Conservation (phyloP, 2,797 vertebrate species). For the Simalia tracyae region DNA sequence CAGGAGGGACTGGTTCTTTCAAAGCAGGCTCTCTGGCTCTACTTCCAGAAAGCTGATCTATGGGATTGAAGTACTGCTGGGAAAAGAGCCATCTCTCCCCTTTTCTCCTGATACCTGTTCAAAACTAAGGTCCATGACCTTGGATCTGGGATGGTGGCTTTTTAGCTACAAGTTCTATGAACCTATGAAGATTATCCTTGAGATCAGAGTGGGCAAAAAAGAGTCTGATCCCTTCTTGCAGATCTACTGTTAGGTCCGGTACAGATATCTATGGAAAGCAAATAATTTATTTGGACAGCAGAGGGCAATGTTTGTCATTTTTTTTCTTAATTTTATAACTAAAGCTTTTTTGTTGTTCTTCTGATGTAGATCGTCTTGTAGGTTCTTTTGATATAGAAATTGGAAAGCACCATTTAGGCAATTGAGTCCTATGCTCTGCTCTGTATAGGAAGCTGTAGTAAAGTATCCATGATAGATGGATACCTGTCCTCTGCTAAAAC, state of each 20-base stretch:
- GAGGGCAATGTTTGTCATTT: slow-evolving; percentile 26
- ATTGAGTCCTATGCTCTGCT: not conserved
- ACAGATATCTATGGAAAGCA: too few species aligned
- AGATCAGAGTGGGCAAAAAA: not conserved
- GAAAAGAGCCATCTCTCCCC: not conserved
- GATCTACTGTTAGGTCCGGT: not conserved
- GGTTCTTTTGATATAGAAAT: not conserved
- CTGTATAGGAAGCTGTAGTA: not conserved
- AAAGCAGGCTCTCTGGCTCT: not conserved
- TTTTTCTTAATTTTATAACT: not conserved
- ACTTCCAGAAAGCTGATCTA: not conserved
- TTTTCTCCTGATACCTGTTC: not conserved
- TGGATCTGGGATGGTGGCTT: not conserved
- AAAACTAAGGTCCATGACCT: not conserved
- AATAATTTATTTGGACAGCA: slow-evolving; percentile 5
- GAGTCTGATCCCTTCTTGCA: not conserved
- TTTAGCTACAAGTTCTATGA: not conserved
- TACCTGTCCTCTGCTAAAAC: not conserved
- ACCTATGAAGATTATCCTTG: not conserved
- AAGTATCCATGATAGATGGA: not conserved
- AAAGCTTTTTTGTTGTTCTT: not conserved
- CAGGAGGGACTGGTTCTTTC: not conserved
- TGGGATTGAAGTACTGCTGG: not conserved
- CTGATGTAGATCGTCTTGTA: not conserved
- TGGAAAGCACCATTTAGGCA: not conserved